Percentiles rank a stretch among this genome's conserved stretches.
These are phyloP conservation scores for Trichogramma evanescens DNA, from an alignment of 2,888 invertebrate species.

Conservation along the genomic window DNA sequence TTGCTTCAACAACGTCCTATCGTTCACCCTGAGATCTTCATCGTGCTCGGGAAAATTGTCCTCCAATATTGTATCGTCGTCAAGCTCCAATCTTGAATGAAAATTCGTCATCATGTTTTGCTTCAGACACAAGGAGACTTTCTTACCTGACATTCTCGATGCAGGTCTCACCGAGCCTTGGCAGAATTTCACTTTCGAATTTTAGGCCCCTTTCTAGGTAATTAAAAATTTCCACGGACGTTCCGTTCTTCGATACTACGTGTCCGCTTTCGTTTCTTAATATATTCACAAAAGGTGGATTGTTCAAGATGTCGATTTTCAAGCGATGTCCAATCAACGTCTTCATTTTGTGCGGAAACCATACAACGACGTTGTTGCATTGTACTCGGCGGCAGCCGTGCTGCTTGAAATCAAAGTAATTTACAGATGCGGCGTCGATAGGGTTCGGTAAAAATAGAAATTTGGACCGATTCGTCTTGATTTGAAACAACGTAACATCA, in stretches of 20 bases:
- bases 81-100: too few relatives aligned
- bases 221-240: neutral
- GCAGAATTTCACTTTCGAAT: neutral
- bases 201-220: neutral
- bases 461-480: neutral
- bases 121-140: too few relatives aligned
- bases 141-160: too few relatives aligned
- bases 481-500: slow-evolving; percentile 1
- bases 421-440: too few relatives aligned
- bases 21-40: too few relatives aligned
- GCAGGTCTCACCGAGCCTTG: neutral
- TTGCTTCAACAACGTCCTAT: too few relatives aligned
- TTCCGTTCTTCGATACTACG: neutral
- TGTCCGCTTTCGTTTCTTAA: slow-evolving; percentile 6
- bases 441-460: too few relatives aligned
- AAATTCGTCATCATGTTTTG: too few relatives aligned
- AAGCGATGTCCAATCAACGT: slow-evolving; percentile 1
- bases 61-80: too few relatives aligned
- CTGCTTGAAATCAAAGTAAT: too few relatives aligned
- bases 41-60: too few relatives aligned
- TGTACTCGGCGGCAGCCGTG: too few relatives aligned
- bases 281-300: slow-evolving; percentile 2
- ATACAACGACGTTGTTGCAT: neutral
- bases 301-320: neutral
- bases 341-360: slow-evolving; percentile 4